Base-by-base conservation (phyloP, 2,888 invertebrate genomes). In the Dasypolia templi region DNA sequence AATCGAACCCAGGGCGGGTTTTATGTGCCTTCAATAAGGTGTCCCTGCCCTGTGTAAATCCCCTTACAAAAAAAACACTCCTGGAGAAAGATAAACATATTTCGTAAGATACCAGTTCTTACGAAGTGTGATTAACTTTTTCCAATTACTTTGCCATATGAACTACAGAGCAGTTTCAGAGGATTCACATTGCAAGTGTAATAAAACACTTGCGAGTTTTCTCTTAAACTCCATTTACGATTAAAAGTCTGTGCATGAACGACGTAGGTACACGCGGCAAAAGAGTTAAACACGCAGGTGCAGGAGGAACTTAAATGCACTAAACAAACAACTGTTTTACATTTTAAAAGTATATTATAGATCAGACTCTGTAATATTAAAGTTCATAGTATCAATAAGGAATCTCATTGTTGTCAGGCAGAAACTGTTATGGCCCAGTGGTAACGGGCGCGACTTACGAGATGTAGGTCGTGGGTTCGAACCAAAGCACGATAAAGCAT, bases 181-280 rank as follows among this genome's bases (percentile, higher is more conserved):
- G 62, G 39, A 82, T 82, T 56, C 35, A 39, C 42, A 46, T 63
- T 56, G 59, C 44, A 63, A 66, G 32, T 61, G 74, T 64, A 72
- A 78, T 83, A 85, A 83, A 80, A 73, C 29, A 67, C 59, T 72
- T 39, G 67, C 26, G n/a, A 72, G 64, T 75, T 82, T 75, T 72
- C 72, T 70, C 77, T 73, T 53, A 61, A 69, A 64, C n/a, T 77
- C 35, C 53, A 51, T 71, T 63, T 71, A 77, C 69, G 64, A 53
- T 66, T 74, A 72, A 32, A 69, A 62, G 53, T 72, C 26, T 69
- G 46, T 42, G 7, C 42, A 26, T 65, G 26, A 62, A 58, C n/a
- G 6, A 78, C 46, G 12, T 32, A 32, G 1, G 62, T 83, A 83
- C 74, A 42, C 51, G 5, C 22, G 46, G 14, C 56, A 29, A 66